These are phyloP conservation scores for Octodon degus DNA, from an alignment of 2,113 vertebrate species.

Conservation along the genomic window DNA sequence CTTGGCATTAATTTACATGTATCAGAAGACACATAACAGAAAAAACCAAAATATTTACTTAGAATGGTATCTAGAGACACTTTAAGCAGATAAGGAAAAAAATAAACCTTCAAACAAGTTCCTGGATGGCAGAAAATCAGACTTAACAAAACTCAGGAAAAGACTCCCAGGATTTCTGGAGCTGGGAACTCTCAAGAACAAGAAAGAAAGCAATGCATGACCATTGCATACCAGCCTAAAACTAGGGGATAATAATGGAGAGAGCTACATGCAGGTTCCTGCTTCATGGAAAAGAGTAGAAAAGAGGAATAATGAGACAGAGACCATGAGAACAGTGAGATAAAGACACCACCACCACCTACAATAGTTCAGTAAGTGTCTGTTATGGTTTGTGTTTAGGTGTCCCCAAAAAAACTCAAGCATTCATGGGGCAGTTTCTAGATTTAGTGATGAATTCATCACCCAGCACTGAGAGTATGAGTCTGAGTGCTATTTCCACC, in stretches of 20 bases:
- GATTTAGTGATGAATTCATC: too few relatives aligned
- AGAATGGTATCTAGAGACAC: neutral
- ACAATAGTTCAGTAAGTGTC: neutral
- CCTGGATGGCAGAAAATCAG: neutral
- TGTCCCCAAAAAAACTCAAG: too few relatives aligned
- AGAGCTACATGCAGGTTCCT: neutral
- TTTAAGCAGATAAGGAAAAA: neutral
- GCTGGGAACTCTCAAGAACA: neutral
- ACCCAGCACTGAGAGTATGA: too few relatives aligned
- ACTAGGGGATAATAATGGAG: neutral
- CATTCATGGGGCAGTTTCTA: too few relatives aligned
- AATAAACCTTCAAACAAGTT: neutral
- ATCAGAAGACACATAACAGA: neutral
- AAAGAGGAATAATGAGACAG: neutral
- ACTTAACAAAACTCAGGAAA: neutral
- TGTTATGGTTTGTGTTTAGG: too few relatives aligned
- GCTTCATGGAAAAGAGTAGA: neutral
- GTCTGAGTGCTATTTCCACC: too few relatives aligned
- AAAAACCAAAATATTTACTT: neutral
- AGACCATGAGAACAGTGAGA: neutral
- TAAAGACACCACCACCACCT: neutral
- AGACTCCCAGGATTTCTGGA: neutral
- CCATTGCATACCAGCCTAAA: neutral
- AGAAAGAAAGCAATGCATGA: neutral
- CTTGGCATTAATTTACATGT: neutral